phyloP scores from a whole-genome alignment of 2,113 vertebrate genomes.

The Poecile atricapillus region DNA sequence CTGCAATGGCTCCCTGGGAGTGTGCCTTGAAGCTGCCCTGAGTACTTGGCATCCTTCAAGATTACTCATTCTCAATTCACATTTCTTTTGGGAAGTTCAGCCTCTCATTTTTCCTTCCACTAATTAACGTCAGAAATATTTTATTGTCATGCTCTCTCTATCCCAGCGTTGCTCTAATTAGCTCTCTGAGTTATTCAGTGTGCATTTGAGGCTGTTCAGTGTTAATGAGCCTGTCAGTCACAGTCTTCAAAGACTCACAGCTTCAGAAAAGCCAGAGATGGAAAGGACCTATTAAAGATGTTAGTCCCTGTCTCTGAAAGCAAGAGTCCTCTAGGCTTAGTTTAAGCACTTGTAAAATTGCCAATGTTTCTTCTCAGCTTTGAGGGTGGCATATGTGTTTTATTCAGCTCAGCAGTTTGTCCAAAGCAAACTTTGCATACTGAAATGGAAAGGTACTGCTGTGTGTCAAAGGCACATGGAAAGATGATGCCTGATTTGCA shows the following conservation, averaged over 20 bases:
- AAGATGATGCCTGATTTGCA: not conserved
- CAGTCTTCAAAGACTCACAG: slow-evolving; percentile 1
- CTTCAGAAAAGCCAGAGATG: not conserved
- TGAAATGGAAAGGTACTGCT: not conserved
- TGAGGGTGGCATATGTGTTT: not conserved
- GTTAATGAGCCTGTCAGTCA: slow-evolving; percentile 54
- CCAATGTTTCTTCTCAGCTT: not conserved
- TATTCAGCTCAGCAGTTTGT: not conserved
- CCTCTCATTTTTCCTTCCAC: not conserved
- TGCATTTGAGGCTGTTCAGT: not conserved
- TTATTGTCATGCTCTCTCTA: slow-evolving; percentile 32
- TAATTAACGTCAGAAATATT: slow-evolving; percentile 31
- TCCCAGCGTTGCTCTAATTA: slow-evolving; percentile 10
- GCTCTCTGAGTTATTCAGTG: not conserved
- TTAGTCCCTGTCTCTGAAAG: not conserved
- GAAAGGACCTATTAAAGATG: not conserved
- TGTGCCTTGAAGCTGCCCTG: fast-evolving
- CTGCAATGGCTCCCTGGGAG: fast-evolving
- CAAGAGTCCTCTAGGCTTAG: not conserved
- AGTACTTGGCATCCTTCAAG: not conserved
- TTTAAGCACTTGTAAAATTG: not conserved
- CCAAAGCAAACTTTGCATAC: not conserved
- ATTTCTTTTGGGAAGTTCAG: not conserved
- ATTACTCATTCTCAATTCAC: not conserved
- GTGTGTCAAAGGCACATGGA: not conserved